Conservation (phyloP, 2,113 vertebrate genomes). For the Xyliphius kryptos region DNA sequence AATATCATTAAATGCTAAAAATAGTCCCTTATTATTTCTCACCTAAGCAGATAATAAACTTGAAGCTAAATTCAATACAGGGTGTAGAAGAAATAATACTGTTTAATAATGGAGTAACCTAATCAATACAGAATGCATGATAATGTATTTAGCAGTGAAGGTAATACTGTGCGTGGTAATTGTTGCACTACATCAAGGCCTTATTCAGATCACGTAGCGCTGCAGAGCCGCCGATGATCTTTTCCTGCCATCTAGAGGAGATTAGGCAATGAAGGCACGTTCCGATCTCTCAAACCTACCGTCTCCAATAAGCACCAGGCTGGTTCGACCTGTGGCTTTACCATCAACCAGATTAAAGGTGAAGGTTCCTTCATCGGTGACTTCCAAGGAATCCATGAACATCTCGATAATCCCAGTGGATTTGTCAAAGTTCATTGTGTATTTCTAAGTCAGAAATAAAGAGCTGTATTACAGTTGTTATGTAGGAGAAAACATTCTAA, state of each 20-base stretch:
- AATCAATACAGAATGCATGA: constrained; percentile 19
- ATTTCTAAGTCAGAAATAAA: constrained; percentile 79
- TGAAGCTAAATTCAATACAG: background rate
- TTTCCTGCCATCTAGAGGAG: constrained; percentile 60
- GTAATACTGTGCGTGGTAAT: constrained; percentile 4
- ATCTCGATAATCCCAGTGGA: constrained; percentile 86
- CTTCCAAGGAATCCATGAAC: constrained; percentile 90
- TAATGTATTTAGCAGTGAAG: constrained; percentile 14
- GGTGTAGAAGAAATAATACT: constrained; percentile 9
- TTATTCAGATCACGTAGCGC: background rate
- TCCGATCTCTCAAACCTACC: no score
- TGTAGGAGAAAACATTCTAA: no score
- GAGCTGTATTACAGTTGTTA: background rate
- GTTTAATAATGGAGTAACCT: constrained; percentile 15
- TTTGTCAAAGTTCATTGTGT: constrained; percentile 84
- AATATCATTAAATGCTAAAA: constrained; percentile 5
- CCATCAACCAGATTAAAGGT: constrained; percentile 94
- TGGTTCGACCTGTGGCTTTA: constrained; percentile 88
- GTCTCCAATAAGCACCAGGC: constrained; percentile 90
- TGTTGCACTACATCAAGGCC: background rate
- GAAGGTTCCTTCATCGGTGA: constrained; percentile 91
- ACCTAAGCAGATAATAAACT: constrained; percentile 12
- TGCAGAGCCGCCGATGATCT: constrained; percentile 26
- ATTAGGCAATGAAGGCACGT: no score
- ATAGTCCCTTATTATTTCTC: background rate